A percentile compares a stretch with the other conserved stretches of the same genome.
phyloP scores from a whole-genome alignment of 2,888 invertebrate genomes.

The Belgica antarctica region DNA sequence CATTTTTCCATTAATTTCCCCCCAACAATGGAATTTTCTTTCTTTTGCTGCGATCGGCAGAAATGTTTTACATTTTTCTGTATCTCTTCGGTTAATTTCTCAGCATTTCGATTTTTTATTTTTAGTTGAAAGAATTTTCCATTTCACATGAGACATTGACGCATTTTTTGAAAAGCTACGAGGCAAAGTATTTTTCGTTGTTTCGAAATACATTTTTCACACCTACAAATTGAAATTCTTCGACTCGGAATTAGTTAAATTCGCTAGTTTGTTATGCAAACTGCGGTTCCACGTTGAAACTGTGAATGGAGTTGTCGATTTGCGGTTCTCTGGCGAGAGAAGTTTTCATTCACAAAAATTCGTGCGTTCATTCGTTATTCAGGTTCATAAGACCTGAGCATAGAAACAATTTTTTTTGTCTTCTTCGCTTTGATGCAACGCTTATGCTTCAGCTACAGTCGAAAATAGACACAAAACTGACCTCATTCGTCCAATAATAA shows the following conservation, averaged over 20 bases:
- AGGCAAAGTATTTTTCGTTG: slow-evolving; percentile 3
- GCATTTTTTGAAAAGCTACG: slow-evolving; percentile 21
- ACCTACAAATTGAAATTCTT: slow-evolving; percentile 12
- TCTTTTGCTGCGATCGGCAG: slow-evolving; percentile 14
- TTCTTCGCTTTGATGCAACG: slow-evolving; percentile 3
- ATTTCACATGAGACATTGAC: slow-evolving; percentile 32
- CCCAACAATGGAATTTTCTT: not conserved
- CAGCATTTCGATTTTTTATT: not conserved
- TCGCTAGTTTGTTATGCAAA: too few species aligned
- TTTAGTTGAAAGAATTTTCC: slow-evolving; percentile 20
- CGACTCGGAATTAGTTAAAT: not conserved
- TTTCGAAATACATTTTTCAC: not conserved
- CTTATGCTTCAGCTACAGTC: slow-evolving; percentile 26
- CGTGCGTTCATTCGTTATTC: not conserved
- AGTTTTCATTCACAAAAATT: slow-evolving; percentile 31
- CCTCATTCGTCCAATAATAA: slow-evolving; percentile 36
- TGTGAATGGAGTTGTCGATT: not conserved
- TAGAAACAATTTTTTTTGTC: slow-evolving; percentile 7
- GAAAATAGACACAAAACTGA: slow-evolving; percentile 42
- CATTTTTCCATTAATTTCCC: not conserved
- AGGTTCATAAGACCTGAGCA: slow-evolving; percentile 26
- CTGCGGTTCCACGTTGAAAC: not conserved
- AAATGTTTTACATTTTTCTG: slow-evolving; percentile 22
- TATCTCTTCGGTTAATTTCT: not conserved
- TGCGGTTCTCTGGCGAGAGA: not conserved